Conservation (phyloP, 2,888 invertebrate species). For the Cantharis lateralis region DNA sequence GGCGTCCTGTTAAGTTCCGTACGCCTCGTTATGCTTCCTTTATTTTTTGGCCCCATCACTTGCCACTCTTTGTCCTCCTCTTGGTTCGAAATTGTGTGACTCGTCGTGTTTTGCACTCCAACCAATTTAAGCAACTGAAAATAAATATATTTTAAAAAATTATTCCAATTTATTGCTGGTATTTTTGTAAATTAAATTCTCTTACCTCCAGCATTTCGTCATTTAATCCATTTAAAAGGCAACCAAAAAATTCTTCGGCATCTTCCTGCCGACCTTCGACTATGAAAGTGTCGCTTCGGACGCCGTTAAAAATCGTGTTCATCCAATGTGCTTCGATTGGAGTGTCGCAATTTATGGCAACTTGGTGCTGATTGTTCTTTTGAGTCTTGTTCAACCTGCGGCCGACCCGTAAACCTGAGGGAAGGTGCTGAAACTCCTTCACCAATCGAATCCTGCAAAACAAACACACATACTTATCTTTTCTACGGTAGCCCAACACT, state of each 20-base stretch:
- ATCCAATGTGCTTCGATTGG: conserved; percentile 90
- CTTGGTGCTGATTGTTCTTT: conserved; percentile 56
- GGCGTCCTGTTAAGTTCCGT: conserved; percentile 84
- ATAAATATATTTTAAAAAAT: too few relatives aligned
- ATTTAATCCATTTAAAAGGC: conserved; percentile 89
- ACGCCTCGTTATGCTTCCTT: conserved; percentile 84
- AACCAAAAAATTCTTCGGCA: conserved; percentile 95
- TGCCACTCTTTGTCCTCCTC: conserved; percentile 43
- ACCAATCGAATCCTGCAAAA: conserved; percentile 71
- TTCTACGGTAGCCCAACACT: not conserved
- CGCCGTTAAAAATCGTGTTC: conserved; percentile 80
- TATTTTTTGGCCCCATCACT: conserved; percentile 87
- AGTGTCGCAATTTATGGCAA: conserved; percentile 67
- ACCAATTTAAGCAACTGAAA: conserved; percentile 60
- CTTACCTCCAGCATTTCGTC: conserved; percentile 93
- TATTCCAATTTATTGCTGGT: too few relatives aligned
- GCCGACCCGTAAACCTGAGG: conserved; percentile 59
- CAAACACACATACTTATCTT: not conserved
- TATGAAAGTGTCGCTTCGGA: conserved; percentile 69
- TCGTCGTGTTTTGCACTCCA: conserved; percentile 40
- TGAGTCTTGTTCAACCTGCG: conserved; percentile 58
- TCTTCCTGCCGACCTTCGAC: conserved; percentile 94
- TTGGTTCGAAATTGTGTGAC: conserved; percentile 45
- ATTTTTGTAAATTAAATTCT: too few relatives aligned
- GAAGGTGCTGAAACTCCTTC: conserved; percentile 75